Conservation (phyloP, 2,113 vertebrate species). For the Quiscalus mexicanus region DNA sequence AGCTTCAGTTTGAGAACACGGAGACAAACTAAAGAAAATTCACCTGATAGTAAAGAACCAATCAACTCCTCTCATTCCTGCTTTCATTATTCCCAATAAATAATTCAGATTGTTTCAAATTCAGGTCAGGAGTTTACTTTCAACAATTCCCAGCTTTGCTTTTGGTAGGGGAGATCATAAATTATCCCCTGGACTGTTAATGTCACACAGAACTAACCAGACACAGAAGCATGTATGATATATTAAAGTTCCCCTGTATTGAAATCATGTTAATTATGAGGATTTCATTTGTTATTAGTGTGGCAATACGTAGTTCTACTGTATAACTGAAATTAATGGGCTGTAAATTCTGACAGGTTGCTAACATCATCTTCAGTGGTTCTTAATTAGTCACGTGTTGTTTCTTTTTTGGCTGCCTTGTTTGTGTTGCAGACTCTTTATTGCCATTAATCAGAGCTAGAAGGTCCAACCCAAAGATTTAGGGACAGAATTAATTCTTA, state of each 20-base stretch:
- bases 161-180: slow-evolving; percentile 1
- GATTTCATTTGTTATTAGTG: slow-evolving; percentile 46
- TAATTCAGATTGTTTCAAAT: slow-evolving; percentile 40
- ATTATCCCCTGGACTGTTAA: neutral
- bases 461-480: neutral
- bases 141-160: neutral
- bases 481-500: neutral
- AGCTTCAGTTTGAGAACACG: neutral
- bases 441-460: neutral
- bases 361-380: slow-evolving; percentile 20
- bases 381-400: slow-evolving; percentile 46
- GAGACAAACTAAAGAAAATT: neutral
- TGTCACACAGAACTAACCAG: slow-evolving; percentile 24
- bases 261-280: slow-evolving; percentile 54
- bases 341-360: slow-evolving; percentile 52
- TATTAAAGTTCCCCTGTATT: neutral
- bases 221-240: neutral
- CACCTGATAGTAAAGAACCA: neutral
- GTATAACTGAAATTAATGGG: slow-evolving; percentile 40
- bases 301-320: neutral
- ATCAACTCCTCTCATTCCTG: neutral
- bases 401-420: neutral
- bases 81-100: slow-evolving; percentile 32
- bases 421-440: neutral
- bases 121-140: slow-evolving; percentile 7